Conservation (phyloP, 1,140 invertebrate species). For the Glossosoma conforme region DNA sequence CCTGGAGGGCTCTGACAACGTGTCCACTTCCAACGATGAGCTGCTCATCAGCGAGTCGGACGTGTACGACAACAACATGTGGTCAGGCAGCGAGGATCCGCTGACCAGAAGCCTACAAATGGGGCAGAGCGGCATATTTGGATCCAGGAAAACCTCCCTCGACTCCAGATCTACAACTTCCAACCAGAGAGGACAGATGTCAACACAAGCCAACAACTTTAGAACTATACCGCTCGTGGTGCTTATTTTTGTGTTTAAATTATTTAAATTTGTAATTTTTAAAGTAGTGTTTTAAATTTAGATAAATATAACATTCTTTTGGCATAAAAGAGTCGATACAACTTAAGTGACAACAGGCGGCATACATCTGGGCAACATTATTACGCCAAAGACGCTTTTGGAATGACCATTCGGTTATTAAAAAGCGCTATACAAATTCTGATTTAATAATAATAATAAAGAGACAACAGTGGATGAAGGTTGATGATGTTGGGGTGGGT, state of each 20-base stretch:
- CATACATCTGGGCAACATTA: too few species aligned
- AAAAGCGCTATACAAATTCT: too few species aligned
- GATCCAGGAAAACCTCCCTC: constrained; percentile 20
- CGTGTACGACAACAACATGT: constrained; percentile 33
- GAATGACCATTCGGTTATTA: too few species aligned
- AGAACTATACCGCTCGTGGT: constrained; percentile 12
- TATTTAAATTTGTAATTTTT: constrained; percentile 3
- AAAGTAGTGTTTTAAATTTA: too few species aligned
- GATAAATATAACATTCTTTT: too few species aligned
- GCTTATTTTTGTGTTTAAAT: constrained; percentile 8
- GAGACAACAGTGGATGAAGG: too few species aligned
- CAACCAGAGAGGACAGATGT: not conserved
- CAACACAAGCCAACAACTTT: constrained; percentile 6
- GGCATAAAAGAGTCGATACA: too few species aligned
- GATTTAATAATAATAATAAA: too few species aligned
- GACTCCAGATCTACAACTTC: constrained; percentile 12
- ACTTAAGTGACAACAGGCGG: too few species aligned
- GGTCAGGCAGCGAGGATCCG: constrained; percentile 34
- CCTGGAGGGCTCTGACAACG: constrained; percentile 46
- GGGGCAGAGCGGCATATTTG: constrained; percentile 10
- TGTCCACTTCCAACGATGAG: constrained; percentile 49
- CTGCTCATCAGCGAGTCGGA: constrained; percentile 35
- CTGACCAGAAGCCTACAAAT: constrained; percentile 24
- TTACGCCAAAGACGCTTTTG: too few species aligned
- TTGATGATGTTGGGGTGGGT: too few species aligned